Percentiles rank a stretch among this genome's conserved stretches.
These are phyloP conservation scores for Linurgus olivaceus DNA, from an alignment of 2,797 vertebrate genomes.

Conservation along the genomic window DNA sequence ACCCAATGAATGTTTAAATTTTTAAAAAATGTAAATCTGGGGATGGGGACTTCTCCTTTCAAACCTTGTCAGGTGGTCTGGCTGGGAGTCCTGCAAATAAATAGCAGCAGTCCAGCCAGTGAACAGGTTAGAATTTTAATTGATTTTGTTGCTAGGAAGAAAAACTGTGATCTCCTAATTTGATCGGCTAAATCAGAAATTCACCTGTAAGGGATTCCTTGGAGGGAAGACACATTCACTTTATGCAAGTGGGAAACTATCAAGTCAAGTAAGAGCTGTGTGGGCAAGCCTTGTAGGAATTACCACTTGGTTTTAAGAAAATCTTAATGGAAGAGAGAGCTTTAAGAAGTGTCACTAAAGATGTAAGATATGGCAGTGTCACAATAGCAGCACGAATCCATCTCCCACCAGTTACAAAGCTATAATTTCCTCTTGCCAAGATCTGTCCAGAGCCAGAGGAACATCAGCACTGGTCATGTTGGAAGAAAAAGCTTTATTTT, in stretches of 20 bases:
- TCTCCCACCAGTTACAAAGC: neutral
- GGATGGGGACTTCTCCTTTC: neutral
- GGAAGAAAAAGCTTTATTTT: conserved; percentile 57
- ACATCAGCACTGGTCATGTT: neutral
- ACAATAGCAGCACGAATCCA: neutral
- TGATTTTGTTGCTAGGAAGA: neutral
- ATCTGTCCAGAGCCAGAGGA: neutral
- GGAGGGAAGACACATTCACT: accelerated
- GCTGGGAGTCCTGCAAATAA: neutral
- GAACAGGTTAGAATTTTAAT: neutral
- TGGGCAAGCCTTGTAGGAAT: neutral
- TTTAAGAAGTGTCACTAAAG: neutral
- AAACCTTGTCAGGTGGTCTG: neutral
- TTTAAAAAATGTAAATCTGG: accelerated
- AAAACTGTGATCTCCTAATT: neutral
- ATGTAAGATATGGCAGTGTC: neutral
- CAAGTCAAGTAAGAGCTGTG: neutral
- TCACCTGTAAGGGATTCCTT: neutral
- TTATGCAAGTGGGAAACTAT: neutral
- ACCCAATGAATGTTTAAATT: neutral
- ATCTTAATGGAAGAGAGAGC: neutral
- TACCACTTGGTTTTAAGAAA: neutral
- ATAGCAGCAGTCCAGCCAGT: neutral
- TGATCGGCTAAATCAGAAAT: neutral
- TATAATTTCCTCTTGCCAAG: neutral